Evolutionary conservation across 2,113 vertebrate genomes (phyloP), one percentile per base, ranked within the genome.

Genomic region (Ptychochromis oligacanthus): DNA sequence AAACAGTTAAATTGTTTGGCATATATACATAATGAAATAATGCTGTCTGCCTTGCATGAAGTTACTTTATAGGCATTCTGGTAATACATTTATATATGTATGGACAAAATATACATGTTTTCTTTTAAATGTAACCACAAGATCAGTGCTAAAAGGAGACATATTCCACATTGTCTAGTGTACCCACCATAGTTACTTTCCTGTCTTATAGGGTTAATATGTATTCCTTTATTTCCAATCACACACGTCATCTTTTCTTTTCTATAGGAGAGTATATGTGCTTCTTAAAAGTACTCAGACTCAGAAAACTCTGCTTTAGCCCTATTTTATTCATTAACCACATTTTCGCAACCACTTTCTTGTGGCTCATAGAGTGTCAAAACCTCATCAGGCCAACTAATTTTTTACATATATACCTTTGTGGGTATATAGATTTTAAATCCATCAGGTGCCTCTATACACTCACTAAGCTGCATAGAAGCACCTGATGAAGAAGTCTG

Each of bases 321-420:
- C 31, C 24, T 17, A 24, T 17, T 84, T 76, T 43, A 52, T 87
- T 62, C 54, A 85, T 81, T 70, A 84, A 79, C 55, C 11, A 49
- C 60, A n/a, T 59, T 78, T 72, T 26, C 65, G 52, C 31, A 72
- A 52, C 28, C 17, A n/a, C 6, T 9, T 72, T 17, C 15, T 13
- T 52, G 65, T 2, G 3, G 26, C 26, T 31, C 43, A 52, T 43
- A 72, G 20, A 3, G 17, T 52, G 43, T 72, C 65, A 72, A 72
- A 72, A 52, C 43, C 17, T 72, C 65, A 72, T 36, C 36, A 49
- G 18, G 22, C 31, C 65, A 72, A 31, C 65, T 26, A 72, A 14
- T 72, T 52, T 31, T 70, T 70, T 12, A 43, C 46, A 0, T 22
- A 6, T 14, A 0, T 22, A 6, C 22, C 64, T 67, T 46, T 26